Evolutionary conservation across 2,113 vertebrate species (phyloP).

Genomic region (Phylloscopus trochilus): DNA sequence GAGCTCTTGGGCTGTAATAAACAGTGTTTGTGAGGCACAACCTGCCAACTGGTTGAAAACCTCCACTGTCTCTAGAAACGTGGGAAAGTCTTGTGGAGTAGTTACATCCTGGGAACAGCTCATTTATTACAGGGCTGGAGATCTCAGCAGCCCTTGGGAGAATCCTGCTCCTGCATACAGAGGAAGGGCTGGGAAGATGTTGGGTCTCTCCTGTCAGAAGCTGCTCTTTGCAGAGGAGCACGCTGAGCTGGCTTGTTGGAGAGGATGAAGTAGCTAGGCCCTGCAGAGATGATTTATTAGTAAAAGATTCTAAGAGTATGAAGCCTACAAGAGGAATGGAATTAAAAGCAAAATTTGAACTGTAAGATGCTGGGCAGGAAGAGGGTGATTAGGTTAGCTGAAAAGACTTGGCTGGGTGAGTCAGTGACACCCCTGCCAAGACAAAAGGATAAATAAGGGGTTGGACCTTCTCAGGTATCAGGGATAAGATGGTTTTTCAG

Average conservation of each 20-base stretch:
- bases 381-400: too few relatives aligned
- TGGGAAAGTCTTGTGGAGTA: slow-evolving; percentile 40
- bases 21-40: not conserved
- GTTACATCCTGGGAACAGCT: not conserved
- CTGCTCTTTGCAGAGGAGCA: not conserved
- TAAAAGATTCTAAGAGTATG: too few relatives aligned
- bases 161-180: not conserved
- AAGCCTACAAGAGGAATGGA: too few relatives aligned
- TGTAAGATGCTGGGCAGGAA: too few relatives aligned
- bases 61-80: not conserved
- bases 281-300: too few relatives aligned
- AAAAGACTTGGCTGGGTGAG: too few relatives aligned
- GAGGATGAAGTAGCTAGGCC: too few relatives aligned
- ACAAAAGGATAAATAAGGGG: too few relatives aligned
- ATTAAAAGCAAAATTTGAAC: too few relatives aligned
- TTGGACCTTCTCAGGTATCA: too few relatives aligned
- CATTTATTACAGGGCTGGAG: not conserved
- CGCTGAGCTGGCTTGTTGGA: not conserved
- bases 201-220: not conserved
- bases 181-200: not conserved
- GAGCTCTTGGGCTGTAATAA: not conserved
- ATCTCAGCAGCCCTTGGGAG: not conserved
- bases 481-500: too few relatives aligned
- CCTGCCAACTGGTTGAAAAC: not conserved
- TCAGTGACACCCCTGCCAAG: too few relatives aligned